Evolutionary conservation across 1,140 invertebrate genomes (phyloP).

Genomic region (Tetramorium alpestre): DNA sequence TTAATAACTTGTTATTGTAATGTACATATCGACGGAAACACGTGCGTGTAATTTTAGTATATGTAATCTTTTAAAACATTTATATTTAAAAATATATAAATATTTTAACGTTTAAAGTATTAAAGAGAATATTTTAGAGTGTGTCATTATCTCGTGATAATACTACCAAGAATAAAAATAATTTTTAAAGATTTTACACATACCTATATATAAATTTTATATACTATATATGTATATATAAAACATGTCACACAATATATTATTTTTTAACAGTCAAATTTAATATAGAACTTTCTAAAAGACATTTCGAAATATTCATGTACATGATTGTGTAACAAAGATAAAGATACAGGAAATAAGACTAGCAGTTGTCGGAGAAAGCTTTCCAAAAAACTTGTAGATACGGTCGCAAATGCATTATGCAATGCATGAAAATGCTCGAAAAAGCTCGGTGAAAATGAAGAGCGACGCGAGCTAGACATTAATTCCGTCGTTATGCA

Average conservation of each 20-base stretch:
- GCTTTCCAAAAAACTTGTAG: conserved; percentile 17
- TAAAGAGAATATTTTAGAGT: background rate
- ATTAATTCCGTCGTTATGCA: conserved; percentile 49
- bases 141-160: background rate
- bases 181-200: background rate
- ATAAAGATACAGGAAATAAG: background rate
- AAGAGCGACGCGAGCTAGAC: conserved; percentile 36
- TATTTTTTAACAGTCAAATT: background rate
- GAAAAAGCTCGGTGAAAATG: conserved; percentile 41
- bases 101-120: background rate
- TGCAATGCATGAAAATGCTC: background rate
- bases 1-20: background rate
- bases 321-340: background rate
- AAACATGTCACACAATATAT: too few relatives aligned
- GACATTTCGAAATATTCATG: background rate
- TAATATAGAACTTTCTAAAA: background rate
- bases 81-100: background rate
- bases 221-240: too few relatives aligned
- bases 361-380: background rate
- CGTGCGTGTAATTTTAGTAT: background rate
- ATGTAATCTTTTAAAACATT: background rate
- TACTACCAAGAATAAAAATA: background rate
- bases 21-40: background rate
- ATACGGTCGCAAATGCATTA: conserved; percentile 18
- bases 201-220: background rate